These are phyloP conservation scores for Callyntrura sp. DNA, from an alignment of 2,888 invertebrate genomes.

Conservation along the genomic window DNA sequence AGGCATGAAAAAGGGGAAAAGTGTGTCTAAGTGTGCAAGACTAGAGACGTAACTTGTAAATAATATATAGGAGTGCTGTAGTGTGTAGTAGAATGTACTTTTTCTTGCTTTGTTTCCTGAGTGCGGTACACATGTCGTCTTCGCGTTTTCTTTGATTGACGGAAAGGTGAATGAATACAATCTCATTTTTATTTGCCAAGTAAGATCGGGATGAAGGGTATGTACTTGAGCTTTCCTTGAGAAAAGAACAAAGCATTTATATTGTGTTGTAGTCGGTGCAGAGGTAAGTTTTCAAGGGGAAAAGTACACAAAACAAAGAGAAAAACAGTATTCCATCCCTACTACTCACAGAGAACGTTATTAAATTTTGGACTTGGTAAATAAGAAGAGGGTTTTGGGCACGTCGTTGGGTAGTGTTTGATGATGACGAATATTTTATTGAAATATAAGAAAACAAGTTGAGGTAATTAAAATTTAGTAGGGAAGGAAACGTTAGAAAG, in stretches of 20 bases:
- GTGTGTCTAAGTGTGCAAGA: not conserved
- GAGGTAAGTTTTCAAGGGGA: not conserved
- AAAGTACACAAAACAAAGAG: not conserved
- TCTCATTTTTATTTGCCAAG: not conserved
- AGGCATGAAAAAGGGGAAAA: not conserved
- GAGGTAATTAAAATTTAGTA: not conserved
- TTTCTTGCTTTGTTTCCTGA: not conserved
- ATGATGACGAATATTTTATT: too few relatives aligned
- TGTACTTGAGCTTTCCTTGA: not conserved
- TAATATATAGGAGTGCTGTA: not conserved
- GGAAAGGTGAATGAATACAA: conserved; percentile 32
- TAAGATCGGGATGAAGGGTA: not conserved
- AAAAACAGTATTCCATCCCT: not conserved
- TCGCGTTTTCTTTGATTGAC: conserved; percentile 30
- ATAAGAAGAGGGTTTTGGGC: too few relatives aligned
- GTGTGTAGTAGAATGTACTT: too few relatives aligned
- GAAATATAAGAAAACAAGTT: too few relatives aligned
- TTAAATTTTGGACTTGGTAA: too few relatives aligned
- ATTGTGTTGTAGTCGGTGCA: not conserved
- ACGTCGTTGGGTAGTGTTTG: too few relatives aligned
- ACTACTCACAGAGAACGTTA: not conserved
- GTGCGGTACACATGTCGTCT: conserved; percentile 6
- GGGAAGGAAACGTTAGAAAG: not conserved
- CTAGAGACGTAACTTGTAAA: not conserved
- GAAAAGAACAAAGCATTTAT: not conserved